These are phyloP conservation scores for Macrosteles quadrilineatus DNA, from an alignment of 1,140 invertebrate genomes.

Conservation along the genomic window DNA sequence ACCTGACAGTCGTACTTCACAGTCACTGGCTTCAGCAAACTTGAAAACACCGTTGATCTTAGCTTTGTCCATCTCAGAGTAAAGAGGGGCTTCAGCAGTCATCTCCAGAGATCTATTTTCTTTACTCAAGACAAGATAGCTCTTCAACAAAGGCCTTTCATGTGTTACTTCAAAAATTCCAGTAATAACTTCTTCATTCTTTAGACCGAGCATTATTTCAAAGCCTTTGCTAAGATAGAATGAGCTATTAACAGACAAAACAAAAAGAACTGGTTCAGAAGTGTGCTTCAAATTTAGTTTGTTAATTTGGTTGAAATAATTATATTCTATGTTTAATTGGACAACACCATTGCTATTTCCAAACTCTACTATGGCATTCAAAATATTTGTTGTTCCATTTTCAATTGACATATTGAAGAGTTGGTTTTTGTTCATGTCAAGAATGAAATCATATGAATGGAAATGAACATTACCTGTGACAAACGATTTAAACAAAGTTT, in stretches of 20 bases:
- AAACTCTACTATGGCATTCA: background rate
- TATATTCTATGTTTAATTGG: background rate
- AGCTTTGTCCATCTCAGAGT: conserved; percentile 21
- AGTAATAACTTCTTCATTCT: background rate
- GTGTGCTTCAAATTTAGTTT: background rate
- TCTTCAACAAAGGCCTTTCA: background rate
- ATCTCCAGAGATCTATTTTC: conserved; percentile 2
- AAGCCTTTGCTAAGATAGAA: background rate
- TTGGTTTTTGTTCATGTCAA: background rate
- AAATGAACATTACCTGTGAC: background rate
- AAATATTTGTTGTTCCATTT: background rate
- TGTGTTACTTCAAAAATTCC: background rate
- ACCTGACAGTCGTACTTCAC: background rate
- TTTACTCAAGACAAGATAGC: background rate
- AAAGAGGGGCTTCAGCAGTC: conserved; percentile 5
- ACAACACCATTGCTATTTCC: background rate
- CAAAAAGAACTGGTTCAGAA: background rate
- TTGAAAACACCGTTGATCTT: conserved; percentile 26
- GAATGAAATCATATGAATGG: background rate
- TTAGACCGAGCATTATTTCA: background rate
- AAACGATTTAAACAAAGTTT: background rate
- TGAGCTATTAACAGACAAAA: background rate
- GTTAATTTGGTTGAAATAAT: background rate
- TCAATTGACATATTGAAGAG: background rate
- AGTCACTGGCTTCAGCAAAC: background rate